phyloP scores from a whole-genome alignment of 1,140 invertebrate species.

The Globodera rostochiensis region DNA sequence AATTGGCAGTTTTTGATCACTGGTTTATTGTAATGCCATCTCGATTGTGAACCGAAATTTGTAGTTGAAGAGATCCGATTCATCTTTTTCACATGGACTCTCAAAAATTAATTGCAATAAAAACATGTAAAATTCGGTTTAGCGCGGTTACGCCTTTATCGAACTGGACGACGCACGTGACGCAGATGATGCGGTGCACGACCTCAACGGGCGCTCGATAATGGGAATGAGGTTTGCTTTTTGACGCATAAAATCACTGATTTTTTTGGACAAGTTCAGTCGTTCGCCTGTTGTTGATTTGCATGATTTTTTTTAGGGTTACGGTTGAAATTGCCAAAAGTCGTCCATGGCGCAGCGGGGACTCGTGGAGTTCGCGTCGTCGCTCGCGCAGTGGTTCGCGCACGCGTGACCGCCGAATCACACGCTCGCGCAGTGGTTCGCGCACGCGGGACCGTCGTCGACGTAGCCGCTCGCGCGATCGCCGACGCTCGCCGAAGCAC shows the following conservation, averaged over 20 bases:
- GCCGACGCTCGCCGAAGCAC: slow-evolving; percentile 1
- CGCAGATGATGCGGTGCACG: slow-evolving; percentile 52
- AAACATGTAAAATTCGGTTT: background rate
- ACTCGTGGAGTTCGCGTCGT: slow-evolving; percentile 31
- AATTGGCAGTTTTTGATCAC: too few species aligned
- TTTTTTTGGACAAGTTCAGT: too few species aligned
- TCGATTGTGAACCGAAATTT: too few species aligned
- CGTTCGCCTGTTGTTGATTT: too few species aligned
- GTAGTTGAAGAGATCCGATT: too few species aligned
- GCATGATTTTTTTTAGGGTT: slow-evolving; percentile 35
- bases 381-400: slow-evolving; percentile 28
- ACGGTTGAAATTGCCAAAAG: slow-evolving; percentile 53
- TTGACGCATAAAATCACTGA: background rate
- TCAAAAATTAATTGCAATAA: too few species aligned
- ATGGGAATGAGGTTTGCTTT: slow-evolving; percentile 48
- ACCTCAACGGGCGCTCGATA: slow-evolving; percentile 50
- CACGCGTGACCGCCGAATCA: slow-evolving; percentile 27
- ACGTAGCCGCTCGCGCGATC: slow-evolving; percentile 3
- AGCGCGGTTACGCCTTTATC: slow-evolving; percentile 51
- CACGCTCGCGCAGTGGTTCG: slow-evolving; percentile 30
- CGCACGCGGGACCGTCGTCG: slow-evolving; percentile 19
- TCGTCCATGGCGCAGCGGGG: slow-evolving; percentile 39
- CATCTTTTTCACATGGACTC: too few species aligned
- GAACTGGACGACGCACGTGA: slow-evolving; percentile 44
- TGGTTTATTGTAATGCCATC: too few species aligned